Conservation (phyloP, 2,888 invertebrate species). For the Steinernema carpocapsae region DNA sequence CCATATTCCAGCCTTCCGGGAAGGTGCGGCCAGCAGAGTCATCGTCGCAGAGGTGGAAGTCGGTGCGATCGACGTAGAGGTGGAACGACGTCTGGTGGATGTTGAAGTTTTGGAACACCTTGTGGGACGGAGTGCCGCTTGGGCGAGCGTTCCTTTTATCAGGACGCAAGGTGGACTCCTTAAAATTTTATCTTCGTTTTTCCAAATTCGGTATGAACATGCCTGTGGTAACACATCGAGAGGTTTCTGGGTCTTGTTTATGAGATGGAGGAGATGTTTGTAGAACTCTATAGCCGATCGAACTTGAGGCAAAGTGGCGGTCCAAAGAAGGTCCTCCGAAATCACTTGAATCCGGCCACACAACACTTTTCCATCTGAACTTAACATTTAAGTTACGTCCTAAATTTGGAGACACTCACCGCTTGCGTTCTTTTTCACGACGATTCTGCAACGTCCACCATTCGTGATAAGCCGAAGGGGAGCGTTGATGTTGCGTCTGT, state of each 20-base stretch:
- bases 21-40: constrained; percentile 56
- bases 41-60: constrained; percentile 94
- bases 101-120: constrained; percentile 75
- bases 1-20: constrained; percentile 70
- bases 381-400: neutral
- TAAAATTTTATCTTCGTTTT: neutral
- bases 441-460: constrained; percentile 90
- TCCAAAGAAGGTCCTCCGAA: constrained; percentile 94
- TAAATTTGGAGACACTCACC: constrained; percentile 46
- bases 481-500: constrained; percentile 52
- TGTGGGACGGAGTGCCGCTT: constrained; percentile 3
- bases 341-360: constrained; percentile 89
- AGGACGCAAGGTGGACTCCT: constrained; percentile 9
- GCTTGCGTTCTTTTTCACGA: constrained; percentile 80
- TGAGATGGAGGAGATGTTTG: constrained; percentile 82
- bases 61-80: constrained; percentile 83
- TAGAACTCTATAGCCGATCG: constrained; percentile 76
- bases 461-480: constrained; percentile 90
- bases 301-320: constrained; percentile 72
- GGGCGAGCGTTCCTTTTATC: neutral
- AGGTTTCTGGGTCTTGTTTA: constrained; percentile 74
- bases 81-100: constrained; percentile 98
- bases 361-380: constrained; percentile 86
- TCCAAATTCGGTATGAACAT: neutral
- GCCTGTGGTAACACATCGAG: neutral